A percentile compares a stretch with the other conserved stretches of the same genome.
Evolutionary conservation across 1,140 invertebrate genomes (phyloP).

Genomic region (Paralvinella palmiformis): DNA sequence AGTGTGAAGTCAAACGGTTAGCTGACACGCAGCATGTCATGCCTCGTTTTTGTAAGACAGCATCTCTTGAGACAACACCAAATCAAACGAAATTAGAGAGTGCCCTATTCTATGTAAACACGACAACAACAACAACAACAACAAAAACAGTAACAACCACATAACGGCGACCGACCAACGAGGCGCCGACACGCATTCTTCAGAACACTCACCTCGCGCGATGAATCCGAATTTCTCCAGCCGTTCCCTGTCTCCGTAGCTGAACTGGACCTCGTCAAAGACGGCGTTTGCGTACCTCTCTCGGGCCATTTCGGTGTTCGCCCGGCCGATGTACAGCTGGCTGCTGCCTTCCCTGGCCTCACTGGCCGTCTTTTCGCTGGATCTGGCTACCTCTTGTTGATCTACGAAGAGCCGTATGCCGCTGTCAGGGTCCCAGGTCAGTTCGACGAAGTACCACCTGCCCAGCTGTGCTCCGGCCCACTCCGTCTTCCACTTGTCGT

Average conservation of each 20-base stretch:
- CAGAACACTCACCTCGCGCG: slow-evolving; percentile 9
- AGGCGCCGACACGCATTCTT: no score
- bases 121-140: no score
- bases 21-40: no score
- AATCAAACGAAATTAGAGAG: no score
- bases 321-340: slow-evolving; percentile 32
- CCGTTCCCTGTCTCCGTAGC: slow-evolving; percentile 13
- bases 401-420: slow-evolving; percentile 43
- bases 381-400: slow-evolving; percentile 23
- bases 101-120: no score
- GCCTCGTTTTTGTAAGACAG: no score
- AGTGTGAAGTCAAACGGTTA: no score
- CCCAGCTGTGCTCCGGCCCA: slow-evolving; percentile 9
- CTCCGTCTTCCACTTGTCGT: slow-evolving; percentile 23
- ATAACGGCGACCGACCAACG: no score
- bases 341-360: background rate
- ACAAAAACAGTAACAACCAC: no score
- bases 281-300: slow-evolving; percentile 19
- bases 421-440: slow-evolving; percentile 40
- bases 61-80: no score
- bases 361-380: background rate
- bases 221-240: slow-evolving; percentile 17
- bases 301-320: slow-evolving; percentile 30
- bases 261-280: slow-evolving; percentile 17
- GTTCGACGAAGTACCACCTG: slow-evolving; percentile 43